Evolutionary conservation across 2,888 invertebrate species (phyloP), one percentile per base, ranked within the genome.

Genomic region (Ectemnius cavifrons): DNA sequence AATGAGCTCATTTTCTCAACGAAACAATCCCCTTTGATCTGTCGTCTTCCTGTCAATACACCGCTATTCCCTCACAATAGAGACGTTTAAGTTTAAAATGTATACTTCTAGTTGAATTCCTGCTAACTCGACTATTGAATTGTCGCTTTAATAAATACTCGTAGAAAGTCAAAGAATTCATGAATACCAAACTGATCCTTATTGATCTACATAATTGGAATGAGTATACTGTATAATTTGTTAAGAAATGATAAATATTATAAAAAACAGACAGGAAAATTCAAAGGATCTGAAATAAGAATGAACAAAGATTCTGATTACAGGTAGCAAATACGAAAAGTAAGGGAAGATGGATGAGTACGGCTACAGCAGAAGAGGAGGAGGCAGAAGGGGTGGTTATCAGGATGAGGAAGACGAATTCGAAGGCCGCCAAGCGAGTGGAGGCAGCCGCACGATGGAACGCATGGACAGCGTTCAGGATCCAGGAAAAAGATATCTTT

Each of bases 401-500:
- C 77, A 73, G 3, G 74, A 75, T 0, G 80, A 82, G 8, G 86
- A 63, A 0, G 68, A 58, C 3, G 71, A 75, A 14, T 58, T 56
- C 47, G 75, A 77, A 0, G 73, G 71, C 11, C 63, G 63, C 8
- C 27, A 61, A 27, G 69, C 67, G 18, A 49, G 67, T 45, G 27
- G 71, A 56, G 73, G 75, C 46, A 70, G 68, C 4, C 80, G 71
- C 8, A 80, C 84, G 27, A 75, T 90, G 27, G 85, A 89, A 58
- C 85, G 89, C 20, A 92, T 95, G 76, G 92, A 94, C 80, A 93
- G 94, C 78, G 92, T 98, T 75, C 94, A 95, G 67, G 95, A 95
- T 90, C 97, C 97, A 0, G 94, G 94, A 67, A 94, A 95, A 78
- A 93, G 96, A 78, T 98, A 96, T 91, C 92, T 92, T 66, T 92